These are phyloP conservation scores for Arrhamphus sclerolepis DNA, from an alignment of 2,797 vertebrate genomes.

Conservation along the genomic window DNA sequence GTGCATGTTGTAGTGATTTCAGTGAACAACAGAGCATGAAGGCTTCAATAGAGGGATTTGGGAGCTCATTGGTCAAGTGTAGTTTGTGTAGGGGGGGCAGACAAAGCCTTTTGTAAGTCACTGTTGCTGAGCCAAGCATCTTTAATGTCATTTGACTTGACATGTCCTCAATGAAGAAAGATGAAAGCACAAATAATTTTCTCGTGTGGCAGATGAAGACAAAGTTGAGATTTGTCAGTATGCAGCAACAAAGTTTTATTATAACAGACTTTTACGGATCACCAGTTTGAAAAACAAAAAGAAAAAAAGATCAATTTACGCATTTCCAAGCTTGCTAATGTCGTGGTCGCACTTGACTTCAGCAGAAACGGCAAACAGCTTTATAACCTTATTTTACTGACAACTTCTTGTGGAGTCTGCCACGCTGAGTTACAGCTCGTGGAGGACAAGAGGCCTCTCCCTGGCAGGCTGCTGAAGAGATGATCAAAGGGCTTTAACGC, in stretches of 20 bases:
- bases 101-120: slow-evolving; percentile 57
- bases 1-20: slow-evolving; percentile 14
- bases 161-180: background rate
- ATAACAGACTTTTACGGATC: fast-evolving
- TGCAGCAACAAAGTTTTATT: too few species aligned
- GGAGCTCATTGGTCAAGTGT: slow-evolving; percentile 57
- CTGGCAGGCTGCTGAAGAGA: slow-evolving; percentile 19
- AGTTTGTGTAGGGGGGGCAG: slow-evolving; percentile 63
- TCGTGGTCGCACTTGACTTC: background rate
- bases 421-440: slow-evolving; percentile 2
- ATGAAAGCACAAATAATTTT: background rate
- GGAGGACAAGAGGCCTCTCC: slow-evolving; percentile 54
- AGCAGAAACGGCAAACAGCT: background rate
- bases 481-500: background rate
- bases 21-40: slow-evolving; percentile 26
- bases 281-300: background rate
- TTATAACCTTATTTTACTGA: slow-evolving; percentile 19
- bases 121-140: slow-evolving; percentile 58
- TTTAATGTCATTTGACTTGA: slow-evolving; percentile 26
- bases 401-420: slow-evolving; percentile 47
- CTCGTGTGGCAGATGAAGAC: too few species aligned
- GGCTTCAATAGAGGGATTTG: slow-evolving; percentile 68
- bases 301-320: too few species aligned
- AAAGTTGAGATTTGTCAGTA: too few species aligned
- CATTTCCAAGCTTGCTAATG: fast-evolving